These are phyloP conservation scores for Bolinopsis microptera DNA, from an alignment of 37 sponge, comb jelly and placozoan genomes.

Conservation along the genomic window DNA sequence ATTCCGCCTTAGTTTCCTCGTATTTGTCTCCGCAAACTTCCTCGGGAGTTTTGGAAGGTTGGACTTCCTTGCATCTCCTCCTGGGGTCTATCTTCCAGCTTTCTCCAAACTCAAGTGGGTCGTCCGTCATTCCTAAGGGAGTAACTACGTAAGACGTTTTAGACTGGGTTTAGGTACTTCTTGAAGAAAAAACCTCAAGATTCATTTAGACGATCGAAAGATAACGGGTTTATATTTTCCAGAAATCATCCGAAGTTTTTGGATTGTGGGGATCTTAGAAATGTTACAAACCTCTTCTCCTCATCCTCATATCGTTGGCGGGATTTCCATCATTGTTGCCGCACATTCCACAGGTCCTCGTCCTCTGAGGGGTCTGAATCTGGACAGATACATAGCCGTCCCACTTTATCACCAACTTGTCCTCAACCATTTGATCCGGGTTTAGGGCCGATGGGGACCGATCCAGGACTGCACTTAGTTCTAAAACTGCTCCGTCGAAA, in stretches of 20 bases:
- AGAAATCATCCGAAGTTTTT: too few relatives aligned
- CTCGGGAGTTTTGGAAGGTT: neutral
- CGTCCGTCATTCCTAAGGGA: neutral
- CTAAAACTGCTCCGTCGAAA: neutral
- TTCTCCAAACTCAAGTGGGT: constrained; percentile 50
- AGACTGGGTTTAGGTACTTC: too few relatives aligned
- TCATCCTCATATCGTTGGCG: neutral
- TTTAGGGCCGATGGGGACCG: neutral
- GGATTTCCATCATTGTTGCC: constrained; percentile 24
- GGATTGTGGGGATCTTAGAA: too few relatives aligned
- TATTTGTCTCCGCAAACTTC: neutral
- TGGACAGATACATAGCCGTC: constrained; percentile 20
- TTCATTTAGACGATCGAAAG: too few relatives aligned
- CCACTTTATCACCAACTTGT: constrained; percentile 25
- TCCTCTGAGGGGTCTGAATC: constrained; percentile 41
- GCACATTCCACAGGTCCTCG: constrained; percentile 55
- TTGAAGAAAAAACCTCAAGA: too few relatives aligned
- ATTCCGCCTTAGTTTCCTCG: neutral
- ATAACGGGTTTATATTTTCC: too few relatives aligned
- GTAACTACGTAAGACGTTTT: too few relatives aligned
- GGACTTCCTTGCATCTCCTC: neutral
- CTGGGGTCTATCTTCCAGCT: constrained; percentile 31
- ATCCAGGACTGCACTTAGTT: neutral
- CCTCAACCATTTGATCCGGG: neutral
- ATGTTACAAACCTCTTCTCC: constrained; percentile 6